phyloP scores from a whole-genome alignment of 1,140 invertebrate species.

The Halictus rubicundus region DNA sequence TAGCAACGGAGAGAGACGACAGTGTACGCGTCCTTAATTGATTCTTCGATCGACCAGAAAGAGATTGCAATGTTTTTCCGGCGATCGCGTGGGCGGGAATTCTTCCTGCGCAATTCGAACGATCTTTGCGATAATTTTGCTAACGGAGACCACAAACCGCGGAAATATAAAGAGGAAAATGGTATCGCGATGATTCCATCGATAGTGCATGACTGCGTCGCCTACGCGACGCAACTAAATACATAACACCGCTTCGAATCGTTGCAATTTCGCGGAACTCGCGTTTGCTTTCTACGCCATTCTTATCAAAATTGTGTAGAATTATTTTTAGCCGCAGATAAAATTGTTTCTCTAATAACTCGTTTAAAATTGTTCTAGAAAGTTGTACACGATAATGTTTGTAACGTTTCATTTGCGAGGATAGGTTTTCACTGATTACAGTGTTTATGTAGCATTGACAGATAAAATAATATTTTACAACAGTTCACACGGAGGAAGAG shows the following conservation, averaged over 20 bases:
- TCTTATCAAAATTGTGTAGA: too few relatives aligned
- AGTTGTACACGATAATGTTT: too few relatives aligned
- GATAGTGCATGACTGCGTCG: background rate
- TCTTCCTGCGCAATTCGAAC: constrained; percentile 34
- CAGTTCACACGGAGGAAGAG: background rate
- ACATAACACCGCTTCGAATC: background rate
- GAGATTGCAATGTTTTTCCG: constrained; percentile 26
- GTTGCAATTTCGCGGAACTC: background rate
- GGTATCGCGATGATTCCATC: constrained; percentile 6
- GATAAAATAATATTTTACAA: background rate
- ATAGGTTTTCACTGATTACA: background rate
- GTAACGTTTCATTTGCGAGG: too few relatives aligned
- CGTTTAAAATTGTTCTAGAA: too few relatives aligned
- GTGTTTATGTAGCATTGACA: background rate
- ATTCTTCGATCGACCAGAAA: constrained; percentile 29
- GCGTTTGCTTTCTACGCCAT: too few relatives aligned
- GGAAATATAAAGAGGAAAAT: constrained; percentile 9
- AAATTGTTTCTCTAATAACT: too few relatives aligned
- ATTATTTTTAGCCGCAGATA: too few relatives aligned
- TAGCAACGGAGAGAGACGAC: constrained; percentile 1
- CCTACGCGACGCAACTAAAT: background rate
- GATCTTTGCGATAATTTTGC: constrained; percentile 42
- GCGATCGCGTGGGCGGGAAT: constrained; percentile 40
- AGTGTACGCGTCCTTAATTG: constrained; percentile 20
- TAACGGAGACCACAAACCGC: background rate